A percentile compares a stretch with the other conserved stretches of the same genome.
These are phyloP conservation scores for Stenopsyche tienmushanensis DNA, from an alignment of 1,140 invertebrate species.

Conservation along the genomic window DNA sequence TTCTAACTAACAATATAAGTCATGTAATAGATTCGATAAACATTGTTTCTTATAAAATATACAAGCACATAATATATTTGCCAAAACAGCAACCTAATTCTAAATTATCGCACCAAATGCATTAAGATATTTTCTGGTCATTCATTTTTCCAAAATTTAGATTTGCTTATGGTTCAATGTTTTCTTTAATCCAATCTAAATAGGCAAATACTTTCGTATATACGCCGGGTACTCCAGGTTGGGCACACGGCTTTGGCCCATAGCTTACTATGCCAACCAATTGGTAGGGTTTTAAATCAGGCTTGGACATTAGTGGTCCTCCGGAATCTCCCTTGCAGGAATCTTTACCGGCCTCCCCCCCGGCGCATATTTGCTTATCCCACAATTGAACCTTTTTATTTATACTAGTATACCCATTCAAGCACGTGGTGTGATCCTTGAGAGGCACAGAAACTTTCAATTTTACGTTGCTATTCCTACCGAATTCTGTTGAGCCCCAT, in stretches of 20 bases:
- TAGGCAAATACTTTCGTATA: constrained; percentile 67
- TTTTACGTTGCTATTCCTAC: constrained; percentile 56
- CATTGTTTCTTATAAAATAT: no score
- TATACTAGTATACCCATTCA: constrained; percentile 51
- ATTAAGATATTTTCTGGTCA: no score
- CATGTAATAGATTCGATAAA: no score
- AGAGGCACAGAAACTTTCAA: constrained; percentile 58
- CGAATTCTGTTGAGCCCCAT: constrained; percentile 25
- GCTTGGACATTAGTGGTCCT: constrained; percentile 65
- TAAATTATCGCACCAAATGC: no score
- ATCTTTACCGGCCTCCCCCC: constrained; percentile 63
- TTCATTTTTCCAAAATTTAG: no score
- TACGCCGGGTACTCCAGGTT: constrained; percentile 65
- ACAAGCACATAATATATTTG: no score
- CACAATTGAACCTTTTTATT: constrained; percentile 47
- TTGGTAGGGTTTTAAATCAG: constrained; percentile 50
- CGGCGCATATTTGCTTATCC: constrained; percentile 63
- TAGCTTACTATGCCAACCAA: constrained; percentile 66
- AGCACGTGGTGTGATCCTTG: constrained; percentile 50
- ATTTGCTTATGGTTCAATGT: constrained; percentile 46
- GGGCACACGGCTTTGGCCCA: constrained; percentile 65
- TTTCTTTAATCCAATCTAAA: constrained; percentile 65
- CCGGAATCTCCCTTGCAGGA: constrained; percentile 75
- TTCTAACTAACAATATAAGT: no score
- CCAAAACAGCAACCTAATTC: no score